Percentiles rank a stretch among this genome's conserved stretches.
Conservation (phyloP, 2,888 invertebrate genomes). For the Agonum fuliginosum region DNA sequence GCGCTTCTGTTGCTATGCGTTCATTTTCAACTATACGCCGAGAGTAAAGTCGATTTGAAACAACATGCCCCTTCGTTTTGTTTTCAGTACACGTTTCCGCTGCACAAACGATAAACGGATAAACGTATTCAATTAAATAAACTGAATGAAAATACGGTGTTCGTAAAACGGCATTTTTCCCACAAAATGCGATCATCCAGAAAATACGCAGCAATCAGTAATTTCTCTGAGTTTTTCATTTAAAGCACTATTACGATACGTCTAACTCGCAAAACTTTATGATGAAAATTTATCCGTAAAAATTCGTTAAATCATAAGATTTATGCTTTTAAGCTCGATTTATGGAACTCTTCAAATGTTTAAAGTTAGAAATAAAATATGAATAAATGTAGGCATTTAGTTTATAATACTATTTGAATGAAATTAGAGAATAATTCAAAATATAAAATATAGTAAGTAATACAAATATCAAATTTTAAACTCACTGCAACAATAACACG, state of each 20-base stretch:
- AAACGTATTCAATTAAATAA: slow-evolving; percentile 25
- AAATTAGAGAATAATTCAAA: too few species aligned
- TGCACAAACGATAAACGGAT: slow-evolving; percentile 27
- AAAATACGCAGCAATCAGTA: slow-evolving; percentile 18
- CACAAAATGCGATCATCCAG: neutral
- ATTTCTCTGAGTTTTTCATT: neutral
- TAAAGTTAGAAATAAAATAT: too few species aligned
- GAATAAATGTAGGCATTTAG: too few species aligned
- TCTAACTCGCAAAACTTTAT: too few species aligned
- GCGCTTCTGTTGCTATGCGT: neutral
- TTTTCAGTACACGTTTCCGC: slow-evolving; percentile 11
- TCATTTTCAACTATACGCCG: neutral
- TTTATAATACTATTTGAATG: too few species aligned
- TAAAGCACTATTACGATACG: neutral
- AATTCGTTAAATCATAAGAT: too few species aligned
- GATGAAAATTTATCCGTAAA: too few species aligned
- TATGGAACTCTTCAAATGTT: too few species aligned
- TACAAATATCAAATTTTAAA: too few species aligned
- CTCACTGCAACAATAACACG: too few species aligned
- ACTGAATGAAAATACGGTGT: slow-evolving; percentile 2
- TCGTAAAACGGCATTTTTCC: slow-evolving; percentile 13
- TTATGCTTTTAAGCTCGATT: too few species aligned
- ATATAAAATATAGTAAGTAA: too few species aligned
- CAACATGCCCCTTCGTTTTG: neutral
- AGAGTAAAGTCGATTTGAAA: neutral